Evolutionary conservation across 2,888 invertebrate species (phyloP), one percentile per base, ranked within the genome.

Genomic region (Drosophila buzzatii): DNA sequence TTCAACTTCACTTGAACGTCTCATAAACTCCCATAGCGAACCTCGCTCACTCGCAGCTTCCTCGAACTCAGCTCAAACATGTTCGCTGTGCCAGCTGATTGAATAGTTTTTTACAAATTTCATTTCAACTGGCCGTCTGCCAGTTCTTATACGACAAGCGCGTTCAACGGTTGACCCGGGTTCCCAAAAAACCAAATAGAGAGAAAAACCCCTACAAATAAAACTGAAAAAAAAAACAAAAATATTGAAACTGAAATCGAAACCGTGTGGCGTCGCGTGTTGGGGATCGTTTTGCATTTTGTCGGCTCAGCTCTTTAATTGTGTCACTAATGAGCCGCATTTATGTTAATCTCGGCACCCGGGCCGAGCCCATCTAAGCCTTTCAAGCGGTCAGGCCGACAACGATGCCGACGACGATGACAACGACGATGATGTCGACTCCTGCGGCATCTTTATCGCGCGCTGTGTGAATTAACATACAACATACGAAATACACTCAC

Each of bases 301-400:
- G 80, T 55, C 79, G 63, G 79, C 81, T 70, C 65, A 51, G 60
- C 65, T 72, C 76, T 90, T 87, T 90, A 86, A 87, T 82, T 88
- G 89, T 89, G 91, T 86, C 83, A 82, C 90, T 89, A 90, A 90
- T 90, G 90, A 89, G 89, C 77, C 75, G 81, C 89, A 79, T 90
- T 89, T 90, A 90, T 87, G 90, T 90, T 86, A 90, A 89, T 90
- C 87, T 76, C 78, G 61, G 86, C 90, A 85, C 85, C 73, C 87
- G 87, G 87, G 72, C 47, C 62, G 67, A 45, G 49, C 56, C 41
- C 55, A 66, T 85, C 88, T 82, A 78, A 85, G 83, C 77, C 76
- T 82, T 86, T 69, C 83, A 74, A 75, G 70, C 75, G 78, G 65
- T 66, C 70, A 61, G 45, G 65, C 58, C 65, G 65, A 52, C 65